Conservation (phyloP, 2,797 vertebrate species). For the Amphiprion clarkii region DNA sequence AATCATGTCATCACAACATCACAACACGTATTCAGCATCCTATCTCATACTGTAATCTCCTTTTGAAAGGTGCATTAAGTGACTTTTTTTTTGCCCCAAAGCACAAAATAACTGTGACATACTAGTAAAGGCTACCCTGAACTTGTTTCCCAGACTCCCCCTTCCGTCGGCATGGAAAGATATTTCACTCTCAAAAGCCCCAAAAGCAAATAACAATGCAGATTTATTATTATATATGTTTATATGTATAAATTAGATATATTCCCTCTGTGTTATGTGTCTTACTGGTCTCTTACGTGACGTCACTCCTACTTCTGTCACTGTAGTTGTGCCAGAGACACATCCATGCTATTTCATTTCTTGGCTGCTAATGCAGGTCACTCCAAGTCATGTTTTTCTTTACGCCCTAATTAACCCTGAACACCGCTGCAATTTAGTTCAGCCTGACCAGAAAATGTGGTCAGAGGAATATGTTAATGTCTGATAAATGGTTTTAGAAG, state of each 20-base stretch:
- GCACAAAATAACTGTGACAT: conserved; percentile 45
- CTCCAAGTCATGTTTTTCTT: conserved; percentile 48
- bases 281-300: conserved; percentile 45
- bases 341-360: conserved; percentile 45
- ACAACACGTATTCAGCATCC: conserved; percentile 63
- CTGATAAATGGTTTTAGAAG: conserved; percentile 32
- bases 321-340: conserved; percentile 35
- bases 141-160: conserved; percentile 17
- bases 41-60: conserved; percentile 51
- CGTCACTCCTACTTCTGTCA: conserved; percentile 24
- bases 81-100: conserved; percentile 32
- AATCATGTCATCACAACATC: conserved; percentile 68
- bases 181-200: conserved; percentile 46
- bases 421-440: conserved; percentile 23
- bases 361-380: conserved; percentile 58
- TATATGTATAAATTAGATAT: conserved; percentile 54
- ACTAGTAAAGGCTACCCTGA: conserved; percentile 45
- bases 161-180: conserved; percentile 37
- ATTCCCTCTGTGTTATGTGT: conserved; percentile 31
- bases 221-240: conserved; percentile 40
- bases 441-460: conserved; percentile 33
- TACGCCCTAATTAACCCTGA: conserved; percentile 42
- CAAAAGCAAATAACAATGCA: conserved; percentile 57
- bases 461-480: conserved; percentile 37
- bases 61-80: conserved; percentile 50